Evolutionary conservation across 2,888 invertebrate species (phyloP).

Genomic region (Tuberolachnus salignus): DNA sequence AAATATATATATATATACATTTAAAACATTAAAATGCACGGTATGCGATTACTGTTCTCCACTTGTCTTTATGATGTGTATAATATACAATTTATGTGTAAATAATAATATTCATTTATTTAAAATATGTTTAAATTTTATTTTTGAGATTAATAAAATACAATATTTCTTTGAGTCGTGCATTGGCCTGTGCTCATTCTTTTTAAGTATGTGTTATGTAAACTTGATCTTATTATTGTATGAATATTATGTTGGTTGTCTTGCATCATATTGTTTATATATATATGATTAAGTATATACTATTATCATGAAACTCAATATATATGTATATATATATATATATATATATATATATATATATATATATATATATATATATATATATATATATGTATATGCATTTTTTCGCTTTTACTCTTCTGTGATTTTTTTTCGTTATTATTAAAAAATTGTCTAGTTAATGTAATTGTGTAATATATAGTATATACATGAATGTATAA

Average conservation of each 20-base stretch:
- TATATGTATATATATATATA: too few species aligned
- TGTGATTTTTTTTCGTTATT: conserved; percentile 54
- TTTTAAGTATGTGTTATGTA: conserved; percentile 16
- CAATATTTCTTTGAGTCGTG: conserved; percentile 14
- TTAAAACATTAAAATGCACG: conserved; percentile 40
- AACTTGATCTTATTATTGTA: conserved; percentile 49
- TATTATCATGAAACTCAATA: conserved; percentile 33
- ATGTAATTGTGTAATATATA: conserved; percentile 50
- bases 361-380: too few species aligned
- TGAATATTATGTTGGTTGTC: conserved; percentile 27
- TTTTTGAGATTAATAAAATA: conserved; percentile 30
- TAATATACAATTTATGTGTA: conserved; percentile 45
- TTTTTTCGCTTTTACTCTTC: conserved; percentile 47
- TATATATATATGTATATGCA: conserved; percentile 29
- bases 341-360: too few species aligned
- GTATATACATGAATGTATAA: conserved; percentile 45
- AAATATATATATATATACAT: conserved; percentile 29
- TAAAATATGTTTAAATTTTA: conserved; percentile 38
- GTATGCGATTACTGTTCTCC: conserved; percentile 51
- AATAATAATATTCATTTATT: conserved; percentile 38
- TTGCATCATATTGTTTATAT: conserved; percentile 39
- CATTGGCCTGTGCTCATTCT: conserved; percentile 32
- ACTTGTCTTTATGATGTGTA: conserved; percentile 41
- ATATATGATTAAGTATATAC: conserved; percentile 22
- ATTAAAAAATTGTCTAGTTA: conserved; percentile 30